These are phyloP conservation scores for Enchytraeus crypticus DNA, from an alignment of 2,888 invertebrate species.

Conservation along the genomic window DNA sequence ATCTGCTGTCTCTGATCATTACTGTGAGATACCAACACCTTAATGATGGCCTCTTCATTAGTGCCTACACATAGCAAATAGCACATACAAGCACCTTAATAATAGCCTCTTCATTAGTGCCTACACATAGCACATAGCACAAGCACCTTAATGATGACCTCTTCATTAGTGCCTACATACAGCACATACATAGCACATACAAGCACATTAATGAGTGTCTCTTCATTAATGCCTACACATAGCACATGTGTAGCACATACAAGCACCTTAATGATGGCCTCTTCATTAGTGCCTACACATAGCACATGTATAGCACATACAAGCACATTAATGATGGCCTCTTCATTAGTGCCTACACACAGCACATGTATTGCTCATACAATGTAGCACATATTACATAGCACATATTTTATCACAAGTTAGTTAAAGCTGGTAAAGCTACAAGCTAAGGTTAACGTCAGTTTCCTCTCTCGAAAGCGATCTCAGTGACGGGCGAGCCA, in stretches of 20 bases:
- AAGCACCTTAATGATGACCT: no score
- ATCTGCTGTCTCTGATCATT: constrained; percentile 78
- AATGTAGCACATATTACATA: no score
- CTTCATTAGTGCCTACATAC: no score
- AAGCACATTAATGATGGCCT: constrained; percentile 74
- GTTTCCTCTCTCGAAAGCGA: no score
- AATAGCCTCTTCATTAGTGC: constrained; percentile 77
- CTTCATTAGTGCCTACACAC: constrained; percentile 75
- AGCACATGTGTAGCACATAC: constrained; percentile 70
- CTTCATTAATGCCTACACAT: constrained; percentile 75
- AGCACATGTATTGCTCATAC: no score
- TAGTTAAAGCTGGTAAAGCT: no score
- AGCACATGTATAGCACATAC: no score
- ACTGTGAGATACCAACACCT: constrained; percentile 69
- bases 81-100: constrained; percentile 76
- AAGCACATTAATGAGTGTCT: constrained; percentile 74
- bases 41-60: constrained; percentile 78
- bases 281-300: constrained; percentile 64
- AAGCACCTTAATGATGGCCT: constrained; percentile 74
- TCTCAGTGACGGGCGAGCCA: no score
- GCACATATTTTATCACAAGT: no score
- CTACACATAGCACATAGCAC: no score
- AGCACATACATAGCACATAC: no score
- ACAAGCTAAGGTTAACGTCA: no score
- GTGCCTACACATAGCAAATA: constrained; percentile 55